These are phyloP conservation scores for Malurus leucopterus DNA, from an alignment of 2,797 vertebrate genomes.

Conservation along the genomic window DNA sequence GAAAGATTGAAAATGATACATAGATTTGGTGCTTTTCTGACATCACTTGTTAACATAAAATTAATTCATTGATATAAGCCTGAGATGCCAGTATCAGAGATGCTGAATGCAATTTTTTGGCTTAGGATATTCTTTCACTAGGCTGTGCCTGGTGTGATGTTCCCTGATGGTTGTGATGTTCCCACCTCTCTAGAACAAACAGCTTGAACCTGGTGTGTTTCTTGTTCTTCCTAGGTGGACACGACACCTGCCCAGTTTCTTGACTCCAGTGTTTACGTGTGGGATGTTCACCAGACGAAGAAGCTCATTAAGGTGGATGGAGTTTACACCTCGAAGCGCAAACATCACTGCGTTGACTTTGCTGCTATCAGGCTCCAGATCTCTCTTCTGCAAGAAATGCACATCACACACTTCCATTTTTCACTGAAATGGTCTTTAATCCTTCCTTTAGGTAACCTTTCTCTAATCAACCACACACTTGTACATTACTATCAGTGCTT, in stretches of 20 bases:
- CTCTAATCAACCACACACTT: constrained; percentile 80
- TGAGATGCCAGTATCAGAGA: background rate
- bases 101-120: background rate
- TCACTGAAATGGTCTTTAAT: constrained; percentile 90
- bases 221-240: constrained; percentile 79
- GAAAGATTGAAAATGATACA: background rate
- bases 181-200: background rate
- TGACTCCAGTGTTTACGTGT: constrained; percentile 87
- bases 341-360: constrained; percentile 84
- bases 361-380: constrained; percentile 83
- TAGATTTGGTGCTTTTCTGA: background rate
- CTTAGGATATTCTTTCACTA: background rate
- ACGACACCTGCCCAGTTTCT: constrained; percentile 84
- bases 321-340: constrained; percentile 59
- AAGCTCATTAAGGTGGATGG: constrained; percentile 83
- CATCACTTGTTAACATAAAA: background rate
- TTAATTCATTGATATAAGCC: background rate
- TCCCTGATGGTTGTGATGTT: background rate
- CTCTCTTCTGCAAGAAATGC: constrained; percentile 79
- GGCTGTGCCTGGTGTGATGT: background rate
- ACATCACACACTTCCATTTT: constrained; percentile 90
- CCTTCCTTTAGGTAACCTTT: constrained; percentile 81
- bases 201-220: background rate
- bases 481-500: constrained; percentile 90
- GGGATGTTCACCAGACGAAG: constrained; percentile 87